These are phyloP conservation scores for Prosopocoilus inquinatus DNA, from an alignment of 2,888 invertebrate species.

Conservation along the genomic window DNA sequence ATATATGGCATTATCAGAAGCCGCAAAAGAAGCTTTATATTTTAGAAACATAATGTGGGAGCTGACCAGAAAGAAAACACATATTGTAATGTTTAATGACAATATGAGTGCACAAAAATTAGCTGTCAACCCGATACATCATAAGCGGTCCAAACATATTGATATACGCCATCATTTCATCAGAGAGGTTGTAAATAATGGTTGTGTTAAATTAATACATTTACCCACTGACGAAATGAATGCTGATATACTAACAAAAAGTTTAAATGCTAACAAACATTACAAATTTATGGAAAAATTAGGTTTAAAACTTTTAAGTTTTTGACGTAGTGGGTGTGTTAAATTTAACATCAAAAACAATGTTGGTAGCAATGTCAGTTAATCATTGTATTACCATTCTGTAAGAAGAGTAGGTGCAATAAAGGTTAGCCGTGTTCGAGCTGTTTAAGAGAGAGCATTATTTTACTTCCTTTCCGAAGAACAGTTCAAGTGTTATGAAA, in stretches of 20 bases:
- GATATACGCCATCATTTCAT: conserved; percentile 26
- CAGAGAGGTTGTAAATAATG: conserved; percentile 18
- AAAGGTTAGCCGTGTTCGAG: too few relatives aligned
- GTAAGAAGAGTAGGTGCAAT: too few relatives aligned
- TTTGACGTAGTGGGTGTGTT: conserved; percentile 13
- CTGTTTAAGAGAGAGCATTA: too few relatives aligned
- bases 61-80: conserved; percentile 9
- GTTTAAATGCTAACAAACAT: conserved; percentile 16
- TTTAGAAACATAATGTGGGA: conserved; percentile 13
- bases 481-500: too few relatives aligned
- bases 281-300: too few relatives aligned
- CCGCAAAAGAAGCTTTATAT: conserved; percentile 29
- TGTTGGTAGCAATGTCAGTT: too few relatives aligned
- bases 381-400: too few relatives aligned
- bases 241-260: conserved; percentile 26
- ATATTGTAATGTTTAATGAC: conserved; percentile 6
- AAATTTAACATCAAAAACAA: too few relatives aligned
- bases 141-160: conserved; percentile 25
- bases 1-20: conserved; percentile 35
- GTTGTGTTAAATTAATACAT: conserved; percentile 20
- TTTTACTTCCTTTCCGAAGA: too few relatives aligned
- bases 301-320: conserved; percentile 1
- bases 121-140: conserved; percentile 7
- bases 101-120: conserved; percentile 13
- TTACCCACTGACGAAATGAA: conserved; percentile 18